Evolutionary conservation across 2,888 invertebrate genomes (phyloP).

Genomic region (Peribatodes rhomboidaria): DNA sequence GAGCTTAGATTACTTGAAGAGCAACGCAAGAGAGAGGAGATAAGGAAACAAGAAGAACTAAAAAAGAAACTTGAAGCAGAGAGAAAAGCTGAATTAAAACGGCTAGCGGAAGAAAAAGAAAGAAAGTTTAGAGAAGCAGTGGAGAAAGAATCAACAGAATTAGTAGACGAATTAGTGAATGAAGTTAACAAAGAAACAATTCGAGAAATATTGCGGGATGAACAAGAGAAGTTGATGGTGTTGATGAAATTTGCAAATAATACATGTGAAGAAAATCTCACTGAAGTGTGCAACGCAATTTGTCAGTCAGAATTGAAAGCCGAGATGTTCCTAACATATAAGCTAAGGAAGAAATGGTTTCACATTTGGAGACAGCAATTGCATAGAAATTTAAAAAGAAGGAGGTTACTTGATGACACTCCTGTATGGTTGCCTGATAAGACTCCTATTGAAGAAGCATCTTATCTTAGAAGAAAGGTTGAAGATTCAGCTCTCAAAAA

Average conservation of each 20-base stretch:
- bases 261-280: conserved; percentile 65
- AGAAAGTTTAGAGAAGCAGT: conserved; percentile 69
- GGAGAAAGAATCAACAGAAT: conserved; percentile 68
- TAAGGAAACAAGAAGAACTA: conserved; percentile 65
- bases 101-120: conserved; percentile 69
- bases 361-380: conserved; percentile 71
- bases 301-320: conserved; percentile 72
- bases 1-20: conserved; percentile 56
- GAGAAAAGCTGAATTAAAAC: conserved; percentile 66
- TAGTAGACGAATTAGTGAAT: conserved; percentile 66
- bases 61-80: conserved; percentile 71
- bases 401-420: conserved; percentile 73
- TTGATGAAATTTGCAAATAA: conserved; percentile 63
- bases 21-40: conserved; percentile 66
- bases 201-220: conserved; percentile 62
- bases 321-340: conserved; percentile 68
- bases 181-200: conserved; percentile 68
- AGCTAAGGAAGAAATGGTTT: conserved; percentile 75
- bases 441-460: conserved; percentile 73
- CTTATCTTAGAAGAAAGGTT: conserved; percentile 61
- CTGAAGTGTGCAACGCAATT: conserved; percentile 69
- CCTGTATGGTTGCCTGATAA: conserved; percentile 78
- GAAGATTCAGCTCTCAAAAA: conserved; percentile 70
- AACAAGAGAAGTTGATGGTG: conserved; percentile 63
- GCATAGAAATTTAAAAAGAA: conserved; percentile 68